Conservation (phyloP, 1,140 invertebrate species). For the Pollicipes pollicipes region DNA sequence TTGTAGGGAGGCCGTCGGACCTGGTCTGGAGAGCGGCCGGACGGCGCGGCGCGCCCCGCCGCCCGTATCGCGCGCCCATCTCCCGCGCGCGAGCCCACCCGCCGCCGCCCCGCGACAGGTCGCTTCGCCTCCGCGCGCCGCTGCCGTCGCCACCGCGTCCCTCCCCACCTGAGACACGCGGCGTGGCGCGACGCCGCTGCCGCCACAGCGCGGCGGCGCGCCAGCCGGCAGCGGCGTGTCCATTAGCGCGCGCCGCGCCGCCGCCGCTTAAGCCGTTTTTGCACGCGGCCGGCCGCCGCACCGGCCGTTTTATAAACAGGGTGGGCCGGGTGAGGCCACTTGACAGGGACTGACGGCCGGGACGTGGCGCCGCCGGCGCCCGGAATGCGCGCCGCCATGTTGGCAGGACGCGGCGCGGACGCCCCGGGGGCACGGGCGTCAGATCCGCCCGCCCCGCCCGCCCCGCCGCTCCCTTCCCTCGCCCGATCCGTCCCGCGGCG, state of each 20-base stretch:
- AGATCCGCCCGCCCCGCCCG: too few species aligned
- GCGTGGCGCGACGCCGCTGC: too few species aligned
- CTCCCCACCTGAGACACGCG: too few species aligned
- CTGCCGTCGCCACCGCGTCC: too few species aligned
- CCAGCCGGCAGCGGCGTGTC: background rate
- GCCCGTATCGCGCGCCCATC: too few species aligned
- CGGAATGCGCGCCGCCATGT: background rate
- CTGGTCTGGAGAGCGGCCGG: background rate
- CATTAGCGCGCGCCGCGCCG: background rate
- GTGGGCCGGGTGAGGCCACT: background rate
- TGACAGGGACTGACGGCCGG: background rate
- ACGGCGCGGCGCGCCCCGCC: background rate
- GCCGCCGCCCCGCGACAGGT: too few species aligned
- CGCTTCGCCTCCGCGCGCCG: background rate
- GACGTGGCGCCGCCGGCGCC: background rate
- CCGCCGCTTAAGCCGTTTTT: background rate
- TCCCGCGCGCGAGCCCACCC: too few species aligned
- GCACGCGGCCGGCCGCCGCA: too few species aligned
- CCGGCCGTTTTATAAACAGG: background rate
- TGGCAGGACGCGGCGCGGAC: background rate
- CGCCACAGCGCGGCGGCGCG: too few species aligned
- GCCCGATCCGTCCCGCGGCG: too few species aligned
- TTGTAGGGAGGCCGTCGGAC: background rate
- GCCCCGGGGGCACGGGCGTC: too few species aligned
- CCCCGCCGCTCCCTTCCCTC: too few species aligned